Conservation (phyloP, 1,140 invertebrate genomes). For the Drosophila sucinea region DNA sequence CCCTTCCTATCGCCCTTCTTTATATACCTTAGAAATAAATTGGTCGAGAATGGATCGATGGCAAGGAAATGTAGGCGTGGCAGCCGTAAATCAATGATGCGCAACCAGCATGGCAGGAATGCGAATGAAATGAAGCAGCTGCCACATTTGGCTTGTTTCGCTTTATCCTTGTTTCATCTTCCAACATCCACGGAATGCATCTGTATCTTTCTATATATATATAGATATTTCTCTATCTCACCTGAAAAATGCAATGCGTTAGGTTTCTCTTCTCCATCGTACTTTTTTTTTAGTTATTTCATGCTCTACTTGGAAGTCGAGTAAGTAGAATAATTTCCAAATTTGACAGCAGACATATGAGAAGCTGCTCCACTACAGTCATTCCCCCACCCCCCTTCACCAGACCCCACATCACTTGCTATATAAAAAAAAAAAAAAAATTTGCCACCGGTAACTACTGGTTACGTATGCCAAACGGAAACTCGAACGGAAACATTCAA, state of each 20-base stretch:
- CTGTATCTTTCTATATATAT: constrained; percentile 1
- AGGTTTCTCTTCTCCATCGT: constrained; percentile 37
- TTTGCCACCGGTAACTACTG: constrained; percentile 42
- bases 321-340: constrained; percentile 76
- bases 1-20: constrained; percentile 39
- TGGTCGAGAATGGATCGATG: constrained; percentile 47
- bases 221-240: not conserved
- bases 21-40: constrained; percentile 55
- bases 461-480: constrained; percentile 66
- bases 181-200: constrained; percentile 45
- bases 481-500: constrained; percentile 66
- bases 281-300: constrained; percentile 49
- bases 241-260: constrained; percentile 37
- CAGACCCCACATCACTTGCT: not conserved
- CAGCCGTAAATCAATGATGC: constrained; percentile 65
- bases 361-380: constrained; percentile 30
- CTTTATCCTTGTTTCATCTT: constrained; percentile 33
- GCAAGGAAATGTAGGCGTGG: constrained; percentile 25
- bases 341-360: constrained; percentile 77
- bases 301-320: constrained; percentile 60
- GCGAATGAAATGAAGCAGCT: constrained; percentile 68
- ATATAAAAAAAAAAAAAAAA: constrained; percentile 14
- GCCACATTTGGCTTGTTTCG: constrained; percentile 52
- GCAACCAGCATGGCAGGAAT: constrained; percentile 37
- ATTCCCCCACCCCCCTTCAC: constrained; percentile 1